phyloP scores from a whole-genome alignment of 2,797 vertebrate genomes.

The Crenuchus spilurus region DNA sequence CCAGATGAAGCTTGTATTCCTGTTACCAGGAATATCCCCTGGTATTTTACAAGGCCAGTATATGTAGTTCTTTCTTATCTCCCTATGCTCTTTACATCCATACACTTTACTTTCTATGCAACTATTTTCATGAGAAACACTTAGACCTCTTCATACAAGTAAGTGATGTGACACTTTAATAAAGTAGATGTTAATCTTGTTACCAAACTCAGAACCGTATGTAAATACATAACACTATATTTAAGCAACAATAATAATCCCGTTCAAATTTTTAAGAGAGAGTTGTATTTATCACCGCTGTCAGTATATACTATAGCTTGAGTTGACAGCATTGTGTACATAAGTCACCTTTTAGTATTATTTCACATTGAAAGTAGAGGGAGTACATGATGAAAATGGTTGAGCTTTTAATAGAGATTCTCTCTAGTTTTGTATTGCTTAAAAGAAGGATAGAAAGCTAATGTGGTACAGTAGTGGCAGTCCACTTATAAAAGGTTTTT shows the following conservation, averaged over 20 bases:
- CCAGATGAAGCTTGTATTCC: neutral
- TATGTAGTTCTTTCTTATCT: conserved; percentile 5
- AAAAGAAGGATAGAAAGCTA: conserved; percentile 71
- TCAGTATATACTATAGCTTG: conserved; percentile 86
- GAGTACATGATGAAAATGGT: conserved; percentile 83
- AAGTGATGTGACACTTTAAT: conserved; percentile 71
- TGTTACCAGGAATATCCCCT: conserved; percentile 10
- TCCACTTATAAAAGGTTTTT: conserved; percentile 75
- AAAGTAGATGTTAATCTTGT: conserved; percentile 69
- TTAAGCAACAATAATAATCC: conserved; percentile 80
- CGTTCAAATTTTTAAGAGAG: conserved; percentile 75
- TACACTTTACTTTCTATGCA: conserved; percentile 83
- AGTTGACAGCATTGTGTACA: conserved; percentile 92
- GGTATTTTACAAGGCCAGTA: conserved; percentile 28
- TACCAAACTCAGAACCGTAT: conserved; percentile 81
- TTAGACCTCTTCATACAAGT: conserved; percentile 69
- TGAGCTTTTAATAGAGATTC: conserved; percentile 88
- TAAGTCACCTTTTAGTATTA: conserved; percentile 95
- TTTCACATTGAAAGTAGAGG: conserved; percentile 98
- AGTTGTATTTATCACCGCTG: conserved; percentile 89
- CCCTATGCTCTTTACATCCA: conserved; percentile 45
- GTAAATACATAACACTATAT: conserved; percentile 92
- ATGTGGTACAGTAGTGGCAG: conserved; percentile 79
- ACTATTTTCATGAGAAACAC: conserved; percentile 69
- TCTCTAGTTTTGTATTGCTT: conserved; percentile 94